Evolutionary conservation across 2,113 vertebrate species (phyloP), one percentile per base, ranked within the genome.

Genomic region (Lasiurus borealis): DNA sequence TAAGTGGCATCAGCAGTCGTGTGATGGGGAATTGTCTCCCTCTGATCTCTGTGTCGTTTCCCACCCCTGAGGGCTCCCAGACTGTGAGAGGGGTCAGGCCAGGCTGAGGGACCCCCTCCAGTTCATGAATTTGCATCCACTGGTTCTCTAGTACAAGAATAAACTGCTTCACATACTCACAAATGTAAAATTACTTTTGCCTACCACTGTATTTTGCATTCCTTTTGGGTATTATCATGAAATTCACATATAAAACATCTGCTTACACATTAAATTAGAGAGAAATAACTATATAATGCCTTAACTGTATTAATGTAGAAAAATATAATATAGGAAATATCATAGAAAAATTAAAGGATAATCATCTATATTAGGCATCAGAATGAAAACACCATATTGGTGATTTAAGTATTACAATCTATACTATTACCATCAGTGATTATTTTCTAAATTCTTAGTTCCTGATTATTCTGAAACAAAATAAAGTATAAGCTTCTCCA

Each of bases 391-490:
- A 71, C 31, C 3, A 29, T 62, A 62, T 50, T 88, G 21, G 21
- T 78, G 34, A 71, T n/a, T 71, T 4, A 40, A 85, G 36, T 48
- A 69, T 14, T 85, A 62, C 19, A n/a, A 84, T 1, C 7, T 80
- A 90, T 52, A 14, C 19, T 66, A 54, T 76, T 19, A 73, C 2
- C 5, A 85, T 31, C 18, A 76, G 5, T 40, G 36, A 31, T 2
- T 2, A 69, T 75, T 96, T 91, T 96, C 78, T 75, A 83, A 97
- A 69, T 59, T 12, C 18, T 75, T 12, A 78, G 62, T 82, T 54
- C 23, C 69, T 92, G 31, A 72, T n/a, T 68, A 0, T 27, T 88
- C 31, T 52, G 50, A 85, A 82, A 94, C 2, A 62, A 90, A 88
- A 64, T 19, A 18, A 66, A 77, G 27, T 48, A 52, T 1, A 86